These are phyloP conservation scores for Hydrophis major DNA, from an alignment of 2,797 vertebrate genomes.

Conservation along the genomic window DNA sequence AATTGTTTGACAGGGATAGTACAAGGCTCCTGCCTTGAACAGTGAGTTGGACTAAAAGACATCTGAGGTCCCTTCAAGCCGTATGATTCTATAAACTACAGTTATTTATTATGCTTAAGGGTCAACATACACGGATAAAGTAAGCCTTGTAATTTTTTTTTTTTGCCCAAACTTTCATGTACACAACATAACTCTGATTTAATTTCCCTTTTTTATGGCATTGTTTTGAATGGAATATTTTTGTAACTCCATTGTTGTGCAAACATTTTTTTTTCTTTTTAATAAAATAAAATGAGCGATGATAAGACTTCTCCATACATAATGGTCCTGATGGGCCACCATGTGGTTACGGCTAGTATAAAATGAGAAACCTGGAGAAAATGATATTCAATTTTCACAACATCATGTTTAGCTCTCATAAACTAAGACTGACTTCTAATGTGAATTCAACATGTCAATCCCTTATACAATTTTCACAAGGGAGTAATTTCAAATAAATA, in stretches of 20 bases:
- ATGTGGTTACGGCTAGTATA: neutral
- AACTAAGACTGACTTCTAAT: neutral
- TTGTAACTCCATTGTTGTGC: neutral
- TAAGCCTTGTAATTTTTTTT: neutral
- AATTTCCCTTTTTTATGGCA: neutral
- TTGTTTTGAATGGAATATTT: neutral
- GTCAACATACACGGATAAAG: neutral
- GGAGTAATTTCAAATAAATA: neutral
- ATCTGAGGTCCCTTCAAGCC: neutral
- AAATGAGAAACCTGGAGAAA: neutral
- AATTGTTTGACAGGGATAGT: neutral
- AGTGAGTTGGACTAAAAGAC: neutral
- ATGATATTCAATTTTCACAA: neutral
- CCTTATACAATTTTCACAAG: neutral
- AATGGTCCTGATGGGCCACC: neutral
- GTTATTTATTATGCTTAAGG: neutral
- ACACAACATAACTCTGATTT: neutral
- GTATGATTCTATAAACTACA: neutral
- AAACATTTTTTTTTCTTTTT: neutral
- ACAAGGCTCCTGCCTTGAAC: neutral
- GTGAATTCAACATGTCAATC: neutral
- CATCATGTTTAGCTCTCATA: neutral
- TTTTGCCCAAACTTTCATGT: neutral
- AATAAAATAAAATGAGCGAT: neutral
- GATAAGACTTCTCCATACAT: neutral